A percentile compares a stretch with the other conserved stretches of the same genome.
phyloP scores from a whole-genome alignment of 1,140 invertebrate species.

The Neodiprion pinetum region DNA sequence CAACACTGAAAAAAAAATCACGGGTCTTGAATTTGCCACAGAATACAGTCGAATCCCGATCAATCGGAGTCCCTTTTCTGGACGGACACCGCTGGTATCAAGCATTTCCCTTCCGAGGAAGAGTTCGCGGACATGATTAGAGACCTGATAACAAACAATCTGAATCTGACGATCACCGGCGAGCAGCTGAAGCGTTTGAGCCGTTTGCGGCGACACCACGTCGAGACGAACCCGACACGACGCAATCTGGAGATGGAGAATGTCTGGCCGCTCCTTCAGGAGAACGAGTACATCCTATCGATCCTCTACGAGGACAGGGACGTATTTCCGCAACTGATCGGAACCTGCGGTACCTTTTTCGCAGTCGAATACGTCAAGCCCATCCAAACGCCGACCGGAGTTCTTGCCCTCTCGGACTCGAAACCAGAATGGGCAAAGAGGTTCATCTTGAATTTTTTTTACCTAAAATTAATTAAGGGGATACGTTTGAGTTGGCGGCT shows the following conservation, averaged over 20 bases:
- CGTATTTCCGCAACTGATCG: conserved; percentile 71
- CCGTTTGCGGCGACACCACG: conserved; percentile 52
- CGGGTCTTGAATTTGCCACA: conserved; percentile 15
- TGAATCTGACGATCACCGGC: conserved; percentile 62
- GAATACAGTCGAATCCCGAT: conserved; percentile 32
- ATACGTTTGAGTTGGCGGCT: no score
- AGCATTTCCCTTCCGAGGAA: conserved; percentile 63
- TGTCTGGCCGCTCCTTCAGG: conserved; percentile 69
- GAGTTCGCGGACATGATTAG: conserved; percentile 63
- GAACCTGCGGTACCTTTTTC: conserved; percentile 71
- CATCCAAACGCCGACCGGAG: conserved; percentile 48
- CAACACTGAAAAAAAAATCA: no score
- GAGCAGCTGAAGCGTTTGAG: conserved; percentile 59
- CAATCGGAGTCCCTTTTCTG: conserved; percentile 56
- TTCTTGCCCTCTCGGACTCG: conserved; percentile 44
- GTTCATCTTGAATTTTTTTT: background rate
- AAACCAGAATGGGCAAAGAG: conserved; percentile 49
- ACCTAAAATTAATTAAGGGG: no score
- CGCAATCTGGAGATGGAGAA: conserved; percentile 68
- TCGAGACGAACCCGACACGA: conserved; percentile 50
- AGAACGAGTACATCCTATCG: conserved; percentile 72
- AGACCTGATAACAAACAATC: conserved; percentile 60
- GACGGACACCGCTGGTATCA: conserved; percentile 56
- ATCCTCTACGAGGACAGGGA: conserved; percentile 65
- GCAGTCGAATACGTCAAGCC: conserved; percentile 68